Conservation (phyloP, 2,797 vertebrate genomes). For the Somateria mollissima region DNA sequence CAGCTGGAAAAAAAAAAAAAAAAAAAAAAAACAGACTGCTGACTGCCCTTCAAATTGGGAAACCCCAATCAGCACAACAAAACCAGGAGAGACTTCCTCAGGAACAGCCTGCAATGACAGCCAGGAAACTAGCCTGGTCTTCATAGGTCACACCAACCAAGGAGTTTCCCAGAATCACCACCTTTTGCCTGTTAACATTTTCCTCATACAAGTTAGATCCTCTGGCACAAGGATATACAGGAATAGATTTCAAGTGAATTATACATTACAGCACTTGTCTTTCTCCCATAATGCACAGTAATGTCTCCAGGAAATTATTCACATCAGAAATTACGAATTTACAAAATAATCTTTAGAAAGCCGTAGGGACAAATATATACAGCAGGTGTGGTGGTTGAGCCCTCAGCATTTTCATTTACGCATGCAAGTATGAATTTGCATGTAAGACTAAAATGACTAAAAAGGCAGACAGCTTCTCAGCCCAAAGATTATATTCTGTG, state of each 20-base stretch:
- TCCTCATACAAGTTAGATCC: background rate
- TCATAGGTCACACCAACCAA: background rate
- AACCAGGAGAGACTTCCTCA: background rate
- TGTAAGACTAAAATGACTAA: background rate
- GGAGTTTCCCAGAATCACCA: background rate
- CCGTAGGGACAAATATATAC: background rate
- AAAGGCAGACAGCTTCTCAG: background rate
- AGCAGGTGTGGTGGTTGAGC: background rate
- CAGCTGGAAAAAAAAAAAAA: background rate
- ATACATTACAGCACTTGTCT: background rate
- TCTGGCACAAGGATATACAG: background rate
- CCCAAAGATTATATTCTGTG: background rate
- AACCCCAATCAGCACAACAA: background rate
- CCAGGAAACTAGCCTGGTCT: background rate
- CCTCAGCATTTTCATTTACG: background rate
- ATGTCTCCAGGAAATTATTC: background rate
- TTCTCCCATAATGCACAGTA: background rate
- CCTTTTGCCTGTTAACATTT: background rate
- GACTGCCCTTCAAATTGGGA: background rate
- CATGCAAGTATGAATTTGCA: background rate
- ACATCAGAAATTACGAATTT: background rate
- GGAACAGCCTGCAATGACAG: background rate
- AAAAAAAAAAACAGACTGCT: background rate
- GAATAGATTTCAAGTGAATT: slow-evolving; percentile 5
- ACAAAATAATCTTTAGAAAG: slow-evolving; percentile 7